These are phyloP conservation scores for Vicugna pacos DNA, from an alignment of 2,113 vertebrate genomes.

Conservation along the genomic window DNA sequence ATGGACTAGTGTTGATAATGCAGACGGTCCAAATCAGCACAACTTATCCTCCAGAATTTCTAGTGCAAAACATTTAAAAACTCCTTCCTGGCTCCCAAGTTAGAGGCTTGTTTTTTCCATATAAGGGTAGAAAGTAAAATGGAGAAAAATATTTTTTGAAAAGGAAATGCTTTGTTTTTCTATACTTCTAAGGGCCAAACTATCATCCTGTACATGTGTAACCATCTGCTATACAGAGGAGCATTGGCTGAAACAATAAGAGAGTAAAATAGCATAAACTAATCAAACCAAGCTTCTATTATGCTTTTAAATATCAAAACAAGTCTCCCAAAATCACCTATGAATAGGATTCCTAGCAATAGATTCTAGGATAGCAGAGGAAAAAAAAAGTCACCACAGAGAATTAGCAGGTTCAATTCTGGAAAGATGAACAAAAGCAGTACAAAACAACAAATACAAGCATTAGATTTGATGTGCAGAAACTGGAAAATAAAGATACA, in stretches of 20 bases:
- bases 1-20: neutral
- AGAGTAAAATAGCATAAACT: neutral
- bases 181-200: slow-evolving; percentile 40
- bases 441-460: slow-evolving; percentile 18
- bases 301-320: neutral
- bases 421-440: slow-evolving; percentile 33
- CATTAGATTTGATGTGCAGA: neutral
- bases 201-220: neutral
- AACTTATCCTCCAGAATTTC: slow-evolving; percentile 32
- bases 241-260: neutral
- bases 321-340: neutral
- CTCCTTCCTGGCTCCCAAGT: neutral
- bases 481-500: neutral
- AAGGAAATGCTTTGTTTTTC: neutral
- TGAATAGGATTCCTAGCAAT: neutral
- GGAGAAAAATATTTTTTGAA: neutral
- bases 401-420: neutral
- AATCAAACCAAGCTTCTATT: neutral
- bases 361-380: neutral
- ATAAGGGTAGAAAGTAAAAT: neutral
- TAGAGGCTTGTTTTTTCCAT: slow-evolving; percentile 7
- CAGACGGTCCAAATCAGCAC: neutral
- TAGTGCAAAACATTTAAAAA: slow-evolving; percentile 33
- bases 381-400: neutral
- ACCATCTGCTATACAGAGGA: neutral